Conservation (phyloP, 2,113 vertebrate species). For the Scomber colias region DNA sequence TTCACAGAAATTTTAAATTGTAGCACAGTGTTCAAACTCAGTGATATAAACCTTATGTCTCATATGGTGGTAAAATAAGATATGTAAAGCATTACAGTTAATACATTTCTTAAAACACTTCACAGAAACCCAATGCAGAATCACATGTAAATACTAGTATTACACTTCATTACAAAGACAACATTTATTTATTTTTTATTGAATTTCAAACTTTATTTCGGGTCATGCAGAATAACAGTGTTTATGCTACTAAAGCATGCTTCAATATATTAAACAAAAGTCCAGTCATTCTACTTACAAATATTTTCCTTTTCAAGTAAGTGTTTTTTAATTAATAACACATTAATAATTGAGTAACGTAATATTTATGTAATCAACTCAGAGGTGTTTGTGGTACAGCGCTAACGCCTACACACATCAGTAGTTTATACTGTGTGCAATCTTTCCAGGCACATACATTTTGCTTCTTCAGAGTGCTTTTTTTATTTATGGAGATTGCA, state of each 20-base stretch:
- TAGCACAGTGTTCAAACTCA: background rate
- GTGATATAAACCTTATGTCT: background rate
- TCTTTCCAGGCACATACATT: slow-evolving; percentile 58
- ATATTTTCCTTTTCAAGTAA: slow-evolving; percentile 67
- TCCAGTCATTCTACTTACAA: slow-evolving; percentile 54
- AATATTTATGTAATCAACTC: slow-evolving; percentile 72
- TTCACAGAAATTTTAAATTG: background rate
- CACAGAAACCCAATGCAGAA: no score
- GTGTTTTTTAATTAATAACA: slow-evolving; percentile 65
- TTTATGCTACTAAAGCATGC: slow-evolving; percentile 47
- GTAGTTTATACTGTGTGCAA: slow-evolving; percentile 44
- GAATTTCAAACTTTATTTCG: slow-evolving; percentile 18
- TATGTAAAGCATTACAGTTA: no score
- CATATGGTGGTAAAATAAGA: background rate
- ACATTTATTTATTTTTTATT: slow-evolving; percentile 21
- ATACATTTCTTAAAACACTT: no score
- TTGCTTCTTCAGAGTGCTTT: slow-evolving; percentile 54
- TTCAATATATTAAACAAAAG: slow-evolving; percentile 45
- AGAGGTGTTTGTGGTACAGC: slow-evolving; percentile 57
- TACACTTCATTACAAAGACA: background rate
- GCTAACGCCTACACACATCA: slow-evolving; percentile 46
- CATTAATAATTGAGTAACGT: slow-evolving; percentile 66
- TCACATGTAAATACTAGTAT: background rate
- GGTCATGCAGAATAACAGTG: slow-evolving; percentile 12
- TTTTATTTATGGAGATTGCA: slow-evolving; percentile 69